Conservation (phyloP, 2,113 vertebrate genomes). For the Nannobrachium achirus region DNA sequence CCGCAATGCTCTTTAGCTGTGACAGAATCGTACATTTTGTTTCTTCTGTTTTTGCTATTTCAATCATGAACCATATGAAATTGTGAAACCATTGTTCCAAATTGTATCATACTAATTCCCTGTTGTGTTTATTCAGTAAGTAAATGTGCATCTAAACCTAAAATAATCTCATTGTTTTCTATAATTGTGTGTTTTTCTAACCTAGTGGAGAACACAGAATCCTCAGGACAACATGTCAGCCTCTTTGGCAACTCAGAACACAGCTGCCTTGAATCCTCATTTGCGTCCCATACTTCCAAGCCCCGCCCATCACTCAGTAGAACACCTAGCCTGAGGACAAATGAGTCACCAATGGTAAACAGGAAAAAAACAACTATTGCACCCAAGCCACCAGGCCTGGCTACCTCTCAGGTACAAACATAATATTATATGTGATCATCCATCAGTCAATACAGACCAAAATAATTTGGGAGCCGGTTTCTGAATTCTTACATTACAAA, state of each 20-base stretch:
- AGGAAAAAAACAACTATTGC: conserved; percentile 48
- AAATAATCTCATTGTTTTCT: background rate
- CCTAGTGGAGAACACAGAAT: conserved; percentile 74
- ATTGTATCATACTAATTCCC: background rate
- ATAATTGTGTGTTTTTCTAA: background rate
- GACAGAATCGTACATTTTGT: background rate
- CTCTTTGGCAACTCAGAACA: conserved; percentile 70
- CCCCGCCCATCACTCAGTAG: conserved; percentile 9
- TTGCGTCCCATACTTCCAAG: conserved; percentile 45
- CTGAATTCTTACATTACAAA: too few species aligned
- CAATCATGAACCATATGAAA: too few species aligned
- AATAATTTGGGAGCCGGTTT: too few species aligned
- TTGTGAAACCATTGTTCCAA: background rate
- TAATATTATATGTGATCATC: too few species aligned
- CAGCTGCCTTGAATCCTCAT: conserved; percentile 65
- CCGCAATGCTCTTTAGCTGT: too few species aligned
- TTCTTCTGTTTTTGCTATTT: too few species aligned
- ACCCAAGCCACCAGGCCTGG: conserved; percentile 46
- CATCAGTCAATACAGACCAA: too few species aligned
- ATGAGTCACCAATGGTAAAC: conserved; percentile 41
- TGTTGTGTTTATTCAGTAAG: too few species aligned
- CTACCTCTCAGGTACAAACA: conserved; percentile 47
- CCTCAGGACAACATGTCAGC: conserved; percentile 70
- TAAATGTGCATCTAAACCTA: too few species aligned
- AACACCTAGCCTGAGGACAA: conserved; percentile 50